Conservation (phyloP, 2,888 invertebrate species). For the Noctuana brunneofusca region DNA sequence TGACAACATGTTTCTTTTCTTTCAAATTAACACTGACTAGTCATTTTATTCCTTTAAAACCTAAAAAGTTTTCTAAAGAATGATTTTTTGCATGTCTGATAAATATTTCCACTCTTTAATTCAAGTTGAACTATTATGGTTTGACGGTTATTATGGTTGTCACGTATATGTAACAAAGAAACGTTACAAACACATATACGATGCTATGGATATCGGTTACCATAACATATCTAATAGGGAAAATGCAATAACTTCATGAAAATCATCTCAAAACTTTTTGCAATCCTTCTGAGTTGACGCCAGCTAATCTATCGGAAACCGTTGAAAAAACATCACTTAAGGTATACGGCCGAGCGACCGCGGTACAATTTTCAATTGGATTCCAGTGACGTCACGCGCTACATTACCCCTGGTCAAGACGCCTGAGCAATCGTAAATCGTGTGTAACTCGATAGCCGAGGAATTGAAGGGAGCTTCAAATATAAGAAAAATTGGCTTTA, state of each 20-base stretch:
- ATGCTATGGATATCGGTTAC: not conserved
- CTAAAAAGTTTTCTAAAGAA: no score
- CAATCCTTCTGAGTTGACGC: constrained; percentile 14
- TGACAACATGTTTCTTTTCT: no score
- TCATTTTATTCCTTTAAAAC: no score
- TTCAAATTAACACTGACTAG: no score
- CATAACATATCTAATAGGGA: not conserved
- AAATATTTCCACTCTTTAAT: no score
- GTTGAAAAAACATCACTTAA: constrained; percentile 69
- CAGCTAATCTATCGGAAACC: constrained; percentile 67
- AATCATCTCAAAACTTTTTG: not conserved
- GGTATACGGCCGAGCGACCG: constrained; percentile 49
- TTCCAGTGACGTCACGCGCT: constrained; percentile 66
- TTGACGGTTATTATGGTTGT: no score
- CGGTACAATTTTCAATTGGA: constrained; percentile 69
- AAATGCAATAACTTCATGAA: not conserved
- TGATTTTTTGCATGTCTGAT: no score
- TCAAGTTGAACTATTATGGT: no score
- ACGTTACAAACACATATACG: no score
- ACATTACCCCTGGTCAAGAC: constrained; percentile 65
- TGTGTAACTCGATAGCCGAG: constrained; percentile 47
- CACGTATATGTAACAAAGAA: no score
- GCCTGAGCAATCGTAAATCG: constrained; percentile 56
- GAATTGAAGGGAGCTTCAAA: constrained; percentile 22
- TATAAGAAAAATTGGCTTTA: constrained; percentile 26